Evolutionary conservation across 1,140 invertebrate genomes (phyloP).

Genomic region (Frieseomelitta varia): DNA sequence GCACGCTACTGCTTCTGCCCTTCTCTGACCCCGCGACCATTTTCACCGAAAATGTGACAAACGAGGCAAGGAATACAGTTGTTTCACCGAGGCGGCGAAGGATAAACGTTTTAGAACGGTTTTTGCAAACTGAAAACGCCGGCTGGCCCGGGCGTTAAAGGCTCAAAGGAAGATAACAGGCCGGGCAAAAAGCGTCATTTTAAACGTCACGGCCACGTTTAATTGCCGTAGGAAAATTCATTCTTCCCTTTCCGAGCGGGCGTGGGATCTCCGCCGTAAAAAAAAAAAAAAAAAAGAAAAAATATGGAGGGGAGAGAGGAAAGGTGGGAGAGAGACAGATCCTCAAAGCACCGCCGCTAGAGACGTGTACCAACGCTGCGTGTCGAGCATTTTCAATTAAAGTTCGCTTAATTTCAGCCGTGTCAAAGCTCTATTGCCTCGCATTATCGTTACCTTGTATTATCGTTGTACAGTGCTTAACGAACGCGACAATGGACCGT

Average conservation of each 20-base stretch:
- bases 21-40: background rate
- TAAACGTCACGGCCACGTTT: slow-evolving; percentile 28
- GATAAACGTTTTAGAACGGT: slow-evolving; percentile 34
- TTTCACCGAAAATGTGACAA: background rate
- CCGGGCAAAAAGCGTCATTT: slow-evolving; percentile 32
- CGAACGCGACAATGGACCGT: slow-evolving; percentile 56
- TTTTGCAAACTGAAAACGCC: slow-evolving; percentile 5
- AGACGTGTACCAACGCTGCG: background rate
- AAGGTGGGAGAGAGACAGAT: too few relatives aligned
- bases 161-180: slow-evolving; percentile 40
- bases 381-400: slow-evolving; percentile 60
- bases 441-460: slow-evolving; percentile 61
- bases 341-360: slow-evolving; percentile 15
- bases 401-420: slow-evolving; percentile 61
- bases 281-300: background rate
- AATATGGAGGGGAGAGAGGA: too few relatives aligned
- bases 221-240: slow-evolving; percentile 39
- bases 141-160: background rate
- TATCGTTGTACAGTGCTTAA: slow-evolving; percentile 36
- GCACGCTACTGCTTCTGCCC: too few relatives aligned
- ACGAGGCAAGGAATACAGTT: background rate
- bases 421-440: slow-evolving; percentile 64
- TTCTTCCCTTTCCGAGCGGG: background rate
- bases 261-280: background rate
- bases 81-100: slow-evolving; percentile 19